phyloP scores from a whole-genome alignment of 2,888 invertebrate species.

The Acleris emargana region DNA sequence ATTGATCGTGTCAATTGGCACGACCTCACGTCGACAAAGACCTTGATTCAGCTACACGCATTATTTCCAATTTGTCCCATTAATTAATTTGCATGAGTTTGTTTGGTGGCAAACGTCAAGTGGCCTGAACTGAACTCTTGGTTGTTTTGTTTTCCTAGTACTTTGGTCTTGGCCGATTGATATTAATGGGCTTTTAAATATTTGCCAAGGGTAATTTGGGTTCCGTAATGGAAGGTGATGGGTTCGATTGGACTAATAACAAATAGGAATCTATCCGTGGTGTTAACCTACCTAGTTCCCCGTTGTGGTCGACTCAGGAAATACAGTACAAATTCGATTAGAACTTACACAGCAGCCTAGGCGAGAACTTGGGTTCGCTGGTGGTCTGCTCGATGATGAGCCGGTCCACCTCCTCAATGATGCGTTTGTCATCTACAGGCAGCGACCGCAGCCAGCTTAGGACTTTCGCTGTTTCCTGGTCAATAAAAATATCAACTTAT shows the following conservation, averaged over 20 bases:
- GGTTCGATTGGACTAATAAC: too few relatives aligned
- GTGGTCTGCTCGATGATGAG: conserved; percentile 69
- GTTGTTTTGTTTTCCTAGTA: conserved; percentile 21
- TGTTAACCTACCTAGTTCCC: too few relatives aligned
- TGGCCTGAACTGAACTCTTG: conserved; percentile 34
- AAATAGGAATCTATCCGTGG: too few relatives aligned
- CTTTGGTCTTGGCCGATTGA: conserved; percentile 28
- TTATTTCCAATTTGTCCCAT: conserved; percentile 43
- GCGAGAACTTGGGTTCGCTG: conserved; percentile 70
- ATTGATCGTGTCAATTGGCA: conserved; percentile 32
- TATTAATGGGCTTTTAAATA: conserved; percentile 12
- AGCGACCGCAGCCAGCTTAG: conserved; percentile 71
- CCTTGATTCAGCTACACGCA: conserved; percentile 42
- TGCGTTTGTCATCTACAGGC: conserved; percentile 57
- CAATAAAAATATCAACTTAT: not conserved
- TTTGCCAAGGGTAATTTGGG: conserved; percentile 2
- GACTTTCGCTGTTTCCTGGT: conserved; percentile 71
- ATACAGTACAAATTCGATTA: not conserved
- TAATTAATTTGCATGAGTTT: conserved; percentile 46
- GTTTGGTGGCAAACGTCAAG: conserved; percentile 45
- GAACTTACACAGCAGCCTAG: conserved; percentile 67
- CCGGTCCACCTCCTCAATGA: conserved; percentile 66
- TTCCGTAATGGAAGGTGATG: not conserved
- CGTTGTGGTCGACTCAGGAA: not conserved
- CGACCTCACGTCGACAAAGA: conserved; percentile 39